Evolutionary conservation across 35 echinoderm and acorn worm genomes (phyloP), one percentile per base, ranked within the genome.

Genomic region (Eucidaris tribuloides): DNA sequence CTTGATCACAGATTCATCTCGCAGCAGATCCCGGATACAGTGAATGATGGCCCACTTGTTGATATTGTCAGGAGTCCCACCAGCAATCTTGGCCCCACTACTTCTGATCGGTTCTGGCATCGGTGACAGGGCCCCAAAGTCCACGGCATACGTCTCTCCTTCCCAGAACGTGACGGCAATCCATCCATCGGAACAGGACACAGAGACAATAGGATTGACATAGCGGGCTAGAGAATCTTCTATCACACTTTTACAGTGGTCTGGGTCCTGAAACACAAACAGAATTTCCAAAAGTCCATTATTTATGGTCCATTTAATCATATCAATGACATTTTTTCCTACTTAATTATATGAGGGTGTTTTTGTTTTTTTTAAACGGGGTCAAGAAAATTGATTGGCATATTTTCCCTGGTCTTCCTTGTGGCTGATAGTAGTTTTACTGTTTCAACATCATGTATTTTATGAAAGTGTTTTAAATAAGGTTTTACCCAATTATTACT

Each of bases 21-120:
- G 29, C 0, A 74, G 68, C 4, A 74, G 20, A 9, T 13, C 18
- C 25, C 68, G 35, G 1, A 74, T 22, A 38, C 22, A 38, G 68
- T 44, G 14, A 74, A 74, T 74, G 0, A 74, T 74, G n/a, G 68
- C 68, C 68, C 68, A 74, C 35, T 38, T 74, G 22, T 74, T 27
- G 24, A 74, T 44, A 18, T 74, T 74, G 14, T 74, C 68, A 35
- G 41, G 68, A 3, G 14, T 74, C 25, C 68, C 68, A 41, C 68
- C 68, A 20, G 68, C 68, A 3, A 74, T 74, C 68, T 74, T 74
- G 18, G 35, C 20, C 25, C 37, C 68, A 74, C 28, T 9, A 41
- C 0, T 7, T 2, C 28, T 2, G n/a, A 0, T 40, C 41, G 11
- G 35, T 0, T 38, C 25, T 9, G 68, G 14, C 68, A 27, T 20